Evolutionary conservation across 2,113 vertebrate species (phyloP).

Genomic region (Crotalus helleri): DNA sequence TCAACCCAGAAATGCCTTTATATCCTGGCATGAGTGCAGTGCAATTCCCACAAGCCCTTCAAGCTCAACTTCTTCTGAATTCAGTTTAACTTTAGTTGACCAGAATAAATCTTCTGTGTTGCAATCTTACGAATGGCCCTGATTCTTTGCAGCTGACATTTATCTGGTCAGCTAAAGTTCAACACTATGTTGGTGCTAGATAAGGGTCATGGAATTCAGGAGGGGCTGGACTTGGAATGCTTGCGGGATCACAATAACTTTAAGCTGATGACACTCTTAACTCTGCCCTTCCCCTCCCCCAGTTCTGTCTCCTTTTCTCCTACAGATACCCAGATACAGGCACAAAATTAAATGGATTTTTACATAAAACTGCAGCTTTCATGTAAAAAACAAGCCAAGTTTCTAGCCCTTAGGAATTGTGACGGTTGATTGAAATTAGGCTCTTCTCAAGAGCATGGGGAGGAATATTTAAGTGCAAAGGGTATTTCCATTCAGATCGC

Average conservation of each 20-base stretch:
- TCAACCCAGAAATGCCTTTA: neutral
- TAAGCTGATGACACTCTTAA: neutral
- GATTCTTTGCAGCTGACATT: neutral
- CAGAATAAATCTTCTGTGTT: neutral
- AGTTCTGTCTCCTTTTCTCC: neutral
- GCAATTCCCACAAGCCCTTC: neutral
- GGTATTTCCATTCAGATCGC: neutral
- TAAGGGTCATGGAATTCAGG: neutral
- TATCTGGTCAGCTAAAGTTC: neutral
- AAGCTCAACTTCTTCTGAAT: neutral
- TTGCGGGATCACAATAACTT: neutral
- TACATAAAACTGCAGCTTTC: neutral
- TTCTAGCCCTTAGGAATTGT: neutral
- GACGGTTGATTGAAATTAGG: neutral
- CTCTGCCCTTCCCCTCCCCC: neutral
- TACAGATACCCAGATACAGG: neutral
- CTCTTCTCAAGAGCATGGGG: neutral
- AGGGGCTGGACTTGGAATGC: neutral
- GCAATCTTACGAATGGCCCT: neutral
- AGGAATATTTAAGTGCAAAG: neutral
- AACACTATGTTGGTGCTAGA: neutral
- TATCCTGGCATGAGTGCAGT: neutral
- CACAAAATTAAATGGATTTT: neutral
- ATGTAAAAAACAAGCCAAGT: neutral
- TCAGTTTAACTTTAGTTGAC: neutral